Evolutionary conservation across 2,888 invertebrate genomes (phyloP).

Genomic region (Tetrapedia diversipes): DNA sequence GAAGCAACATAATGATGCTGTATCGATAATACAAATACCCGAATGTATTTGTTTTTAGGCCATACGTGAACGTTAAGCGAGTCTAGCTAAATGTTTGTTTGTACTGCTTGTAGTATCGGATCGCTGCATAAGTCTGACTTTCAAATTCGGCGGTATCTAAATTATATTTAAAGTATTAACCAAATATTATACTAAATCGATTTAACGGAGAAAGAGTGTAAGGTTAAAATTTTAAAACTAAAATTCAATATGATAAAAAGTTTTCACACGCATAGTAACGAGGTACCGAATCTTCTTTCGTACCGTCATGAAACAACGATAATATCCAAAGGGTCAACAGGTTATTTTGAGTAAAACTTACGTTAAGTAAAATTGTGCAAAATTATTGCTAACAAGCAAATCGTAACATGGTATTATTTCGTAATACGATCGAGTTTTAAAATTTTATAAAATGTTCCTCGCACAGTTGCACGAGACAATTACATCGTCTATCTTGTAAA

Average conservation of each 20-base stretch:
- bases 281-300: too few relatives aligned
- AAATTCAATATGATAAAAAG: conserved; percentile 8
- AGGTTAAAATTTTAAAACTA: background rate
- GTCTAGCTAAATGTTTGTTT: conserved; percentile 53
- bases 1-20: conserved; percentile 63
- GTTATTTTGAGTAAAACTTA: conserved; percentile 7
- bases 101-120: conserved; percentile 39
- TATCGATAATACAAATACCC: conserved; percentile 41
- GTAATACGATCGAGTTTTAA: conserved; percentile 30
- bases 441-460: conserved; percentile 40
- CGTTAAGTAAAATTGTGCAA: conserved; percentile 17
- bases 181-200: conserved; percentile 12
- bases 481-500: conserved; percentile 10
- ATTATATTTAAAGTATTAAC: too few relatives aligned
- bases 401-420: conserved; percentile 19
- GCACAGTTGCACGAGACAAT: conserved; percentile 21
- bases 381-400: conserved; percentile 32
- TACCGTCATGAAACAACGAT: background rate
- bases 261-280: background rate
- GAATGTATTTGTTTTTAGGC: conserved; percentile 48
- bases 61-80: conserved; percentile 54
- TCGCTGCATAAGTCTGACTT: background rate
- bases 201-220: background rate
- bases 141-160: conserved; percentile 1
- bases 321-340: background rate